Evolutionary conservation across 2,888 invertebrate species (phyloP).

Genomic region (Smittia aterrima): DNA sequence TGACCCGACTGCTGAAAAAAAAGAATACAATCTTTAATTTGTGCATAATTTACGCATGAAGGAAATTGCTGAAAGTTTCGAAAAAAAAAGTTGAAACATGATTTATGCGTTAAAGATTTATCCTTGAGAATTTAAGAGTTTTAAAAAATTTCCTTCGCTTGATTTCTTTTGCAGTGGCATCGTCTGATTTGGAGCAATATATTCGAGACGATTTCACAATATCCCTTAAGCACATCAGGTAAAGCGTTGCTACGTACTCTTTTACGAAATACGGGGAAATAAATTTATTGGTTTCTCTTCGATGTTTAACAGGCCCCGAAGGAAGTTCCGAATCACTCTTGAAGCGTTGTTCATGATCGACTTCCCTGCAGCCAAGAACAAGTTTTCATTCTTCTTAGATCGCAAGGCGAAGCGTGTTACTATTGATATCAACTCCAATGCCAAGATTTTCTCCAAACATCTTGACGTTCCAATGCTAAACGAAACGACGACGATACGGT

Average conservation of each 20-base stretch:
- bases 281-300: too few species aligned
- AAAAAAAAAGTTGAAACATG: too few species aligned
- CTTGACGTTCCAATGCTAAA: slow-evolving; percentile 53
- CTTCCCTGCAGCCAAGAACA: slow-evolving; percentile 53
- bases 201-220: slow-evolving; percentile 54
- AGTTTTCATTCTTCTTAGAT: slow-evolving; percentile 54
- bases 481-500: slow-evolving; percentile 54
- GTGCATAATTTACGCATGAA: too few species aligned
- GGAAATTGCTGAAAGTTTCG: too few species aligned
- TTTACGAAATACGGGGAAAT: not conserved
- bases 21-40: too few species aligned
- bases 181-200: slow-evolving; percentile 52
- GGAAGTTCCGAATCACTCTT: slow-evolving; percentile 53
- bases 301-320: slow-evolving; percentile 48
- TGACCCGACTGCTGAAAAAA: too few species aligned
- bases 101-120: too few species aligned
- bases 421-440: slow-evolving; percentile 51
- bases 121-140: too few species aligned
- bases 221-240: slow-evolving; percentile 54
- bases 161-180: slow-evolving; percentile 48
- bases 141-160: not conserved
- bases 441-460: slow-evolving; percentile 51
- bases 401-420: slow-evolving; percentile 53
- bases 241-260: slow-evolving; percentile 42
- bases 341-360: slow-evolving; percentile 55